Evolutionary conservation across 2,113 vertebrate genomes (phyloP), one percentile per base, ranked within the genome.

Genomic region (Gallinago media): DNA sequence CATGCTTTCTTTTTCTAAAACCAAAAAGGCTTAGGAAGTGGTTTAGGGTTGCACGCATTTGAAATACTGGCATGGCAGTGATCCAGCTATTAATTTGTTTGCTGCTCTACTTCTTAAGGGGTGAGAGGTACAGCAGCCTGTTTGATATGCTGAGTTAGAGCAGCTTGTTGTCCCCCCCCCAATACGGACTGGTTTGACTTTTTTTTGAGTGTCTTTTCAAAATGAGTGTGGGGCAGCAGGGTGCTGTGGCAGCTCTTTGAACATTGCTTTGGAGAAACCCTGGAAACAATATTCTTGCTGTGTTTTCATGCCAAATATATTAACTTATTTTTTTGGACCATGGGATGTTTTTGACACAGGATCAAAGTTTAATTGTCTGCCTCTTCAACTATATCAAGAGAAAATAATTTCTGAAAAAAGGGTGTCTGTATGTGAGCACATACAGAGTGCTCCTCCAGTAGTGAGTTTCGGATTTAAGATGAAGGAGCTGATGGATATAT

Each of bases 11-110:
- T 16, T 34, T 9, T 2, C 25, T 52, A 12, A 94, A 88, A 17
- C 32, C 38, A 38, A 61, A 23, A 83, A 77, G 47, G 15, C 38
- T 61, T 38, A n/a, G 80, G 49, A 92, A 88, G 31, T 59, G 44
- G 27, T 67, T 73, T 88, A 78, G 76, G 40, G 44, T 93, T 58
- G 38, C 18, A 11, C 22, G 32, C 23, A 4, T 32, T 77, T n/a
- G n/a, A 67, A 92, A 76, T 79, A 49, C 4, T 88, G 82, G 62
- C 38, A 13, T 67, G 68, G 61, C 78, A 47, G 56, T 6, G 25
- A 32, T 63, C 59, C 59, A 88, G 63, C 71, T 92, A 31, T 87
- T 71, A 36, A 72, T 80, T 91, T 81, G 22, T 76, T 95, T 75
- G 61, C 49, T 74, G 71, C 62, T 76, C 19, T 49, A 2, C 40